Evolutionary conservation across 2,888 invertebrate species (phyloP).

Genomic region (Sialis lutaria): DNA sequence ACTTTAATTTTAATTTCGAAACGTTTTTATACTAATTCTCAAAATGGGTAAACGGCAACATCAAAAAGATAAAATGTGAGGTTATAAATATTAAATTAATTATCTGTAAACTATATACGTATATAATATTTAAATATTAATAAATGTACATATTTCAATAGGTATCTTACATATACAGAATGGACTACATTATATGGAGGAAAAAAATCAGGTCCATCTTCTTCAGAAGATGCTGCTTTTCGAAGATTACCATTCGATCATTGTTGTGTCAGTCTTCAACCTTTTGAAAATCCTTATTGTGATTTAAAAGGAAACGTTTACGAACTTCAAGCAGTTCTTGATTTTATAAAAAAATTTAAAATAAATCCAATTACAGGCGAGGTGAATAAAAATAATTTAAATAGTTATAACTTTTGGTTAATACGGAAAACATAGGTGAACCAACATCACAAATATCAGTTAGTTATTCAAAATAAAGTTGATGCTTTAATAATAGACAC

Average conservation of each 20-base stretch:
- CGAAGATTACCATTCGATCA: slow-evolving; percentile 84
- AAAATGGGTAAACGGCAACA: slow-evolving; percentile 88
- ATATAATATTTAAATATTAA: slow-evolving; percentile 1
- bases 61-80: slow-evolving; percentile 86
- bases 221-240: slow-evolving; percentile 65
- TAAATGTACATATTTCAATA: slow-evolving; percentile 18
- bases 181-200: slow-evolving; percentile 85
- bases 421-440: no score
- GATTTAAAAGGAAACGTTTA: slow-evolving; percentile 84
- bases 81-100: slow-evolving; percentile 7
- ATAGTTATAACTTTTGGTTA: not conserved
- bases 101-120: not conserved
- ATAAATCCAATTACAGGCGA: slow-evolving; percentile 88
- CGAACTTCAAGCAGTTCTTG: slow-evolving; percentile 72
- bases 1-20: no score
- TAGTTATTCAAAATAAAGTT: no score
- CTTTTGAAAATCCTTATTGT: slow-evolving; percentile 83
- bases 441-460: no score
- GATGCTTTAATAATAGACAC: no score
- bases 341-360: slow-evolving; percentile 80
- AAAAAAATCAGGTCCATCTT: slow-evolving; percentile 48
- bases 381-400: slow-evolving; percentile 21
- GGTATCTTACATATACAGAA: slow-evolving; percentile 75
- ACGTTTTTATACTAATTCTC: slow-evolving; percentile 2
- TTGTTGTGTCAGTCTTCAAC: slow-evolving; percentile 81